These are phyloP conservation scores for Anableps anableps DNA, from an alignment of 2,797 vertebrate species.

Conservation along the genomic window DNA sequence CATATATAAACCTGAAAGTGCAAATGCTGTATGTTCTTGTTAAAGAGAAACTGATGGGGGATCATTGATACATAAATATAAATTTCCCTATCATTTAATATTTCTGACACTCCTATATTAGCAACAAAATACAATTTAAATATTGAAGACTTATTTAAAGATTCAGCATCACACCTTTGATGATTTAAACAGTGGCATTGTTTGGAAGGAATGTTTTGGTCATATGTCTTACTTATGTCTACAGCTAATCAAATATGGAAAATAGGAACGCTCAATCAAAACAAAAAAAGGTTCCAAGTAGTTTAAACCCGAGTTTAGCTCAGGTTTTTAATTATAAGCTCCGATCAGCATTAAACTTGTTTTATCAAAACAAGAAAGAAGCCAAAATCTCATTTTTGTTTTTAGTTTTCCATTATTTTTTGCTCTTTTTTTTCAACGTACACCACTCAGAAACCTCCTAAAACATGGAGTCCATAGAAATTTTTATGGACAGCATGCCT, in stretches of 20 bases:
- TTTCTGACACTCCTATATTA: too few species aligned
- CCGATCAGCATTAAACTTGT: neutral
- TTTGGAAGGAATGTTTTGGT: too few species aligned
- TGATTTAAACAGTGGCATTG: too few species aligned
- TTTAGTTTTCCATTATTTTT: neutral
- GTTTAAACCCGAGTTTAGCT: too few species aligned
- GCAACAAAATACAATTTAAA: neutral
- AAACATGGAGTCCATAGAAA: too few species aligned
- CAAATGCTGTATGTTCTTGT: neutral
- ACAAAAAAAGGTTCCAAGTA: too few species aligned
- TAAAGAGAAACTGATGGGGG: neutral
- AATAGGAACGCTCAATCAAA: too few species aligned
- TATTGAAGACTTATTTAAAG: neutral
- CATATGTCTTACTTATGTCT: too few species aligned
- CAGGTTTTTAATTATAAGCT: neutral
- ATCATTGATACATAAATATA: neutral
- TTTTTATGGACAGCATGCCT: too few species aligned
- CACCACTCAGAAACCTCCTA: neutral
- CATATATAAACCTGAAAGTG: slow-evolving; percentile 1
- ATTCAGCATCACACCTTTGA: neutral
- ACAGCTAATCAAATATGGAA: too few species aligned
- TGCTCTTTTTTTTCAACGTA: neutral
- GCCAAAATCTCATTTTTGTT: neutral
- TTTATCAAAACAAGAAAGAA: neutral
- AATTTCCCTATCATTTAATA: neutral